Conservation (phyloP, 2,113 vertebrate species). For the Cheilinus undulatus region DNA sequence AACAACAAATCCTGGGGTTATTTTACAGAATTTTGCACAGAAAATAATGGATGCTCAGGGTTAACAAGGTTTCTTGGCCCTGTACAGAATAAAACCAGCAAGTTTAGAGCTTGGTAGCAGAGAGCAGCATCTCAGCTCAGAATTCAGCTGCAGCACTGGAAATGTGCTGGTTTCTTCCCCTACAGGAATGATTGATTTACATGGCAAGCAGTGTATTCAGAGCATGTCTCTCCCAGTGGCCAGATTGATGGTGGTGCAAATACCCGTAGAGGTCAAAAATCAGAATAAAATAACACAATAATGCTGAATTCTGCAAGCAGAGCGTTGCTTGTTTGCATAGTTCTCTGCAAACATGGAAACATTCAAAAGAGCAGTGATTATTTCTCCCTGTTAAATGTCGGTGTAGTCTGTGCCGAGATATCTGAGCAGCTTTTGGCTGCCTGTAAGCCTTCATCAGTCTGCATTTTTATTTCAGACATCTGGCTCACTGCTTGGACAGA, state of each 20-base stretch:
- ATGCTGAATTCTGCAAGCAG: slow-evolving; percentile 10
- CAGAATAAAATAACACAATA: background rate
- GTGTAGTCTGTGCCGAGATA: background rate
- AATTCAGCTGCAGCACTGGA: slow-evolving; percentile 26
- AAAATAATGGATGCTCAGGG: background rate
- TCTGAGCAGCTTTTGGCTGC: background rate
- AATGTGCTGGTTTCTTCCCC: slow-evolving; percentile 15
- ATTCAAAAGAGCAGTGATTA: slow-evolving; percentile 21
- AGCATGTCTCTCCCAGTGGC: slow-evolving; percentile 34
- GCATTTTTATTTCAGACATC: slow-evolving; percentile 15
- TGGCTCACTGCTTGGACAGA: slow-evolving; percentile 5
- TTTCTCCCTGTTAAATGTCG: background rate
- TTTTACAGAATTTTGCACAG: background rate
- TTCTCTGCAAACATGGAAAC: slow-evolving; percentile 16
- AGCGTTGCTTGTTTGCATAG: slow-evolving; percentile 5
- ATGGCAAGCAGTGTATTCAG: slow-evolving; percentile 50
- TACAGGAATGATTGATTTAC: slow-evolving; percentile 59
- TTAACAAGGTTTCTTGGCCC: background rate
- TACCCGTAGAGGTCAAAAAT: slow-evolving; percentile 32
- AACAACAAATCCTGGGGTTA: background rate
- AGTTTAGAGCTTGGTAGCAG: background rate
- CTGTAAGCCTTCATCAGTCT: background rate
- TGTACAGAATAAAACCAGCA: background rate
- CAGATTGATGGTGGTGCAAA: slow-evolving; percentile 51
- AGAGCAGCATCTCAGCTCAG: slow-evolving; percentile 14